Evolutionary conservation across 2,797 vertebrate species (phyloP), one percentile per base, ranked within the genome.

Genomic region (Hoplostethus mediterraneus): DNA sequence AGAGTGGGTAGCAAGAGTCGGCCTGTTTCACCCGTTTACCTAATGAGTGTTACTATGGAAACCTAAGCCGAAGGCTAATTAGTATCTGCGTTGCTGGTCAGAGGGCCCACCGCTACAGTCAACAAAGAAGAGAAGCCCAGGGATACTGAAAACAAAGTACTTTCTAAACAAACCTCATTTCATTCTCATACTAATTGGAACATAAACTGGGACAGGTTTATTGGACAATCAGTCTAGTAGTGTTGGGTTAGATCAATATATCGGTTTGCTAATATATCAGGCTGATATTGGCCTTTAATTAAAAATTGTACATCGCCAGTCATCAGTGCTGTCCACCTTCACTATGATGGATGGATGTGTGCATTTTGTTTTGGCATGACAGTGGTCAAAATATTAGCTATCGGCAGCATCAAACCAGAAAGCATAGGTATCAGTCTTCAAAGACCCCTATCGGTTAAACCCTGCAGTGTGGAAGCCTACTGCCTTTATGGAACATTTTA

Each of bases 1-100:
- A 56, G 28, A 5, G 54, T 21, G 25, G 47, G 30, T 4, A 28
- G 71, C 12, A 78, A 57, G 47, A 70, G 59, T 75, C 78, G 81
- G 76, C 73, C 81, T 83, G 88, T 86, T 87, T 75, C 78, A 83
- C 76, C 73, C 80, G 82, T 89, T 86, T 87, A 79, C 69, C 80
- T 87, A 89, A 90, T 85, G 70, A 84, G 63, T 4, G 89, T 90
- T 86, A 64, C 91, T 45, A 90, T 92, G 84, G 89, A 71, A 87
- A 91, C 78, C 2, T n/a, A 52, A 67, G 73, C 38, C 74, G 76
- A 82, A 81, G 68, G 81, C 71, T 85, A 53, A 90, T 86, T 85
- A 87, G 76, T 63, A 78, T 80, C 58, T 54, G 70, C 31, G 48
- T 16, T 58, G 63, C 63, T 33, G 74, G 73, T 80, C 71, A 8